Conservation (phyloP, 2,113 vertebrate genomes). For the Calcarius ornatus region DNA sequence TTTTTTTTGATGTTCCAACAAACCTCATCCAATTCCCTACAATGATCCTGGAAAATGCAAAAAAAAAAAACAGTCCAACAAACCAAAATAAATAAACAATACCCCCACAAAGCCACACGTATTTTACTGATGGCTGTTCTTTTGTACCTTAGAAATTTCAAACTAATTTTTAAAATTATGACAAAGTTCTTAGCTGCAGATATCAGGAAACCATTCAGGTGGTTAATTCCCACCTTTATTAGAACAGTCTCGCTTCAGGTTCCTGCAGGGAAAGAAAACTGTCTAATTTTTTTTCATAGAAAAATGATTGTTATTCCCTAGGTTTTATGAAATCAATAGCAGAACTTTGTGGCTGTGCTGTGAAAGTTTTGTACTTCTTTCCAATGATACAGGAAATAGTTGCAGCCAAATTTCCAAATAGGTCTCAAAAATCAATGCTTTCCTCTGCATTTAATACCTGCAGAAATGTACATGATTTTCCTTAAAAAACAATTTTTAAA, state of each 20-base stretch:
- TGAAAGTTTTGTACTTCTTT: not conserved
- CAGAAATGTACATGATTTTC: not conserved
- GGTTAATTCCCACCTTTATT: not conserved
- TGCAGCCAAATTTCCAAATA: not conserved
- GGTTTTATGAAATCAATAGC: not conserved
- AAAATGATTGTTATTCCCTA: not conserved
- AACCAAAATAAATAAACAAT: not conserved
- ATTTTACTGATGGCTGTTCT: not conserved
- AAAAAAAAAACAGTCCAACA: not conserved
- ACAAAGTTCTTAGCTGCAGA: not conserved
- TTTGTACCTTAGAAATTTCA: not conserved
- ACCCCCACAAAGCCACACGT: not conserved
- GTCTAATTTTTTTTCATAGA: not conserved
- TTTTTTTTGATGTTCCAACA: not conserved
- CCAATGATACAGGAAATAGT: not conserved
- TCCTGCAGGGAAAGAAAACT: not conserved
- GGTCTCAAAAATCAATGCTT: not conserved
- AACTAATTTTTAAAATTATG: not conserved
- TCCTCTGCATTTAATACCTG: not conserved
- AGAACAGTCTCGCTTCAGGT: not conserved
- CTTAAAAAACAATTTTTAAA: not conserved
- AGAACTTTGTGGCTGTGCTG: not conserved
- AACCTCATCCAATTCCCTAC: not conserved
- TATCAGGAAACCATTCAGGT: not conserved
- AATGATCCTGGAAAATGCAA: not conserved